Evolutionary conservation across 1,140 invertebrate species (phyloP), one percentile per base, ranked within the genome.

Genomic region (Eufriesea mexicana): DNA sequence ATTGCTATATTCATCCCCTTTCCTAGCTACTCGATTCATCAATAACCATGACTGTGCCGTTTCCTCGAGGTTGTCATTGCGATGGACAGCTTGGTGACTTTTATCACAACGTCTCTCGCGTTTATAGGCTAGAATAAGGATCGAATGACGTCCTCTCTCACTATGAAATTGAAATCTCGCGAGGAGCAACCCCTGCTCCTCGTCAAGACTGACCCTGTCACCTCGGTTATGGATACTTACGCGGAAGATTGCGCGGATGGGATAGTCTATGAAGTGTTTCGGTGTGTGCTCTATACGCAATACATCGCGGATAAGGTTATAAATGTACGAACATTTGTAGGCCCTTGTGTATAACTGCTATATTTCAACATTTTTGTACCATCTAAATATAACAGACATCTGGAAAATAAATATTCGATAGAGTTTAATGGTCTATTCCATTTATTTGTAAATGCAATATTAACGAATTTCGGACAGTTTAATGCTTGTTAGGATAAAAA

Each of bases 141-240:
- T 89, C 82, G 71, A 79, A 89, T 83, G 78, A 82, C 64, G 51
- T 81, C 35, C 82, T 80, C 54, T 64, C 71, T 54, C 70, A 71
- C 73, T 81, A 84, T 87, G 76, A 89, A 89, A 89, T 89, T 89
- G 85, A 89, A 89, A 89, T 89, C 68, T 67, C 23, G 49, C 61
- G 28, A 55, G 57, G 16, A 74, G 55, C 74, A 10, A 54, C 61
- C 35, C 25, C 62, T 80, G 74, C 20, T 49, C 49, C 59, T 74
- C 74, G 51, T 62, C 45, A 35, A 55, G 59, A 9, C 82, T 86
- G 82, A 84, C 74, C 86, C 86, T 64, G 85, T 68, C 84, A 28
- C 64, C 55, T 23, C 54, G n/a, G 84, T 85, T 85, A 86, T 88
- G 62, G 85, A 59, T 74, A 68, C 76, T 84, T 57, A 14, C 47